These are phyloP conservation scores for Synergus umbraculus DNA, from an alignment of 2,888 invertebrate species.

Conservation along the genomic window DNA sequence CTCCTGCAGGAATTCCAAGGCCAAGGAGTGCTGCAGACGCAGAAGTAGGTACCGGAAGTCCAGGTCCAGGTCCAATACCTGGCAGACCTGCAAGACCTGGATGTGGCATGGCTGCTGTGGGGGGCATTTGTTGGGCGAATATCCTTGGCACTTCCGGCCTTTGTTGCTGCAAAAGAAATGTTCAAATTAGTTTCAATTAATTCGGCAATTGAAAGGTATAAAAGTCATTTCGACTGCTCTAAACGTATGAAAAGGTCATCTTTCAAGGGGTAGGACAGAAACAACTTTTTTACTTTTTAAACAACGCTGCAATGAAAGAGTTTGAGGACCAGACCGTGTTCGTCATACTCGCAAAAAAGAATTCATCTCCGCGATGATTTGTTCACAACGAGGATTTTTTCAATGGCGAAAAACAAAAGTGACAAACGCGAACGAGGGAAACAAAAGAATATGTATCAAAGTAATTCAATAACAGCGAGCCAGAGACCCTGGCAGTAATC, in stretches of 20 bases:
- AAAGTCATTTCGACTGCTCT: too few relatives aligned
- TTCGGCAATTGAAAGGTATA: too few relatives aligned
- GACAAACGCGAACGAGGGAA: not conserved
- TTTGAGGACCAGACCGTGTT: not conserved
- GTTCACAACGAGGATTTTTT: not conserved
- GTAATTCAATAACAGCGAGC: conserved; percentile 16
- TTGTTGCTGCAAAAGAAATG: conserved; percentile 84
- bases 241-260: not conserved
- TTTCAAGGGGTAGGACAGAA: too few relatives aligned
- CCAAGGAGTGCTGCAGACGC: conserved; percentile 79
- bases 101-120: conserved; percentile 86
- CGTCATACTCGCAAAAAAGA: not conserved
- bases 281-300: too few relatives aligned
- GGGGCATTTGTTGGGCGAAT: conserved; percentile 87
- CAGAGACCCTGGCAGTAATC: conserved; percentile 33
- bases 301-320: not conserved
- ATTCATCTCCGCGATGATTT: not conserved
- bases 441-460: conserved; percentile 27
- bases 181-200: not conserved
- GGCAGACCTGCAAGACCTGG: conserved; percentile 82
- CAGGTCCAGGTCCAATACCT: conserved; percentile 77
- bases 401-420: not conserved
- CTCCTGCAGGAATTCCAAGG: conserved; percentile 75
- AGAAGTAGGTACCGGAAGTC: conserved; percentile 77
- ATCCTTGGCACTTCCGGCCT: conserved; percentile 89